A percentile compares a stretch with the other conserved stretches of the same genome.
Conservation (phyloP, 2,113 vertebrate species). For the Toxostoma redivivum region DNA sequence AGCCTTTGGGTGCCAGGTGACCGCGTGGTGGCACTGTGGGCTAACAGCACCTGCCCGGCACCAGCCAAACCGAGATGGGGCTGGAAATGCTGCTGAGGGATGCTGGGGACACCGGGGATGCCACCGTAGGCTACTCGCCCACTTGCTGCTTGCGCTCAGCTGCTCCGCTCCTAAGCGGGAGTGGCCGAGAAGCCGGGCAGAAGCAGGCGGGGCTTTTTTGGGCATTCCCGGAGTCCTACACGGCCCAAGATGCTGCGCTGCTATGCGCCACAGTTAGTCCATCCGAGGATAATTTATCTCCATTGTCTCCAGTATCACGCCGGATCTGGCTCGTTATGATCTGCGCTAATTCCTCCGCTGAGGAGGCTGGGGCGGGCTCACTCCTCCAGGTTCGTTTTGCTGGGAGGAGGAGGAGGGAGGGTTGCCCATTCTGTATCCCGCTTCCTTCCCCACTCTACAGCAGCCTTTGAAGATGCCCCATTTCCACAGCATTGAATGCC, state of each 20-base stretch:
- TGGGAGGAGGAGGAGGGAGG: background rate
- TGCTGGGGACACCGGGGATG: background rate
- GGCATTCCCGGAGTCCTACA: background rate
- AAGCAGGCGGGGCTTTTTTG: background rate
- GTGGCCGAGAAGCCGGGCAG: background rate
- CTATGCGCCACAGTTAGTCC: background rate
- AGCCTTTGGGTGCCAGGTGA: background rate
- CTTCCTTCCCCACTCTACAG: background rate
- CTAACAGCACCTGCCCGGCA: background rate
- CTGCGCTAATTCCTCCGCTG: background rate
- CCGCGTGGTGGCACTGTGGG: slow-evolving; percentile 52
- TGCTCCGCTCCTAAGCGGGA: background rate
- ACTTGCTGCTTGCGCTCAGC: background rate
- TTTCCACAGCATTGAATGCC: background rate
- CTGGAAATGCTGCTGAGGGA: rapidly evolving
- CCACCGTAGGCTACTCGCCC: background rate
- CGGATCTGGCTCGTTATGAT: background rate
- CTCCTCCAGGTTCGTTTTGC: background rate
- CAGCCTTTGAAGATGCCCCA: background rate
- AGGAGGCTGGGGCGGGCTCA: background rate
- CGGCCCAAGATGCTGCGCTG: background rate
- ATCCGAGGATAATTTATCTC: background rate
- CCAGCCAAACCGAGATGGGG: background rate
- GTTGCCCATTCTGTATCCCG: background rate
- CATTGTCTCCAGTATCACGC: background rate